Conservation (phyloP, 1,140 invertebrate genomes). For the Pollicipes pollicipes region DNA sequence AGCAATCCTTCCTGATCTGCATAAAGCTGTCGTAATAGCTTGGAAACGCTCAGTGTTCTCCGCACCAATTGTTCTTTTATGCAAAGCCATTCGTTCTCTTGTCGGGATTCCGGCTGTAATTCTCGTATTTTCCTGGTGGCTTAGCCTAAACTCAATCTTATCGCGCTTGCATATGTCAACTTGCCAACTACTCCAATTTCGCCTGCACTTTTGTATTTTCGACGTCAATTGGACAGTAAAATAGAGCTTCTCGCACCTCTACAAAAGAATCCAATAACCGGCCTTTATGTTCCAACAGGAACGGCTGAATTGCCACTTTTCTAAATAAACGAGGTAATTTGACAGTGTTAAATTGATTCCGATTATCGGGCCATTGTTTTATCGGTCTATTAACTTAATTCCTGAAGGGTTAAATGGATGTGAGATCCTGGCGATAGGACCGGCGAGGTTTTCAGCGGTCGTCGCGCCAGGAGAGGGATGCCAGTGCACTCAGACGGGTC, state of each 20-base stretch:
- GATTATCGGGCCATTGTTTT: not conserved
- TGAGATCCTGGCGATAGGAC: not conserved
- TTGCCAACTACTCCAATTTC: not conserved
- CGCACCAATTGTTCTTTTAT: not conserved
- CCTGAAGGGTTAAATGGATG: slow-evolving; percentile 1
- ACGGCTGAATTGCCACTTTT: slow-evolving; percentile 1
- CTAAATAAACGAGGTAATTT: slow-evolving; percentile 1
- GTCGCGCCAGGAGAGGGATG: too few species aligned
- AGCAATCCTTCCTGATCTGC: too few species aligned
- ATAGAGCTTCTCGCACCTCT: not conserved
- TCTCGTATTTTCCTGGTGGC: not conserved
- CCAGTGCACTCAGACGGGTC: too few species aligned
- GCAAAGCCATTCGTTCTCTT: not conserved
- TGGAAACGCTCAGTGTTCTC: not conserved
- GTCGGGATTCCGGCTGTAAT: not conserved
- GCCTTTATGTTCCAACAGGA: not conserved
- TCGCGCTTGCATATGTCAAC: not conserved
- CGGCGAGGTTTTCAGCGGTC: not conserved
- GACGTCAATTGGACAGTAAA: not conserved
- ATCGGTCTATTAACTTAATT: slow-evolving; percentile 2
- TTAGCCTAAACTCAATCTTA: not conserved
- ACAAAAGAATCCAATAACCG: slow-evolving; percentile 1
- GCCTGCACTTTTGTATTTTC: not conserved
- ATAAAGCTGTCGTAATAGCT: not conserved
- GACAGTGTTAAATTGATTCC: slow-evolving; percentile 2